phyloP scores from a whole-genome alignment of 2,888 invertebrate species.

The Synanthedon andrenaeformis region DNA sequence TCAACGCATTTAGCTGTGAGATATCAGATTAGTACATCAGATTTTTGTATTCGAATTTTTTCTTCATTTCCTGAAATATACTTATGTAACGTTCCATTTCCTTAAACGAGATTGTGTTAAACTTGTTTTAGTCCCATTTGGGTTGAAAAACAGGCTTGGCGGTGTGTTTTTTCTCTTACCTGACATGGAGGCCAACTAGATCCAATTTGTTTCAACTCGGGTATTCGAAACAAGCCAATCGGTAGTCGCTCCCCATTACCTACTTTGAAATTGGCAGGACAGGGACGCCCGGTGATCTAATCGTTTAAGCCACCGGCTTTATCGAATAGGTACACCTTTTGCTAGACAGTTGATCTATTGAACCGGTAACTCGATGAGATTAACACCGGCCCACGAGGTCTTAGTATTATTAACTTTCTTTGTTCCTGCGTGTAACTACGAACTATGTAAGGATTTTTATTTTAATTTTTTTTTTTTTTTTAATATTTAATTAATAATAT shows the following conservation, averaged over 20 bases:
- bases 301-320: conserved; percentile 44
- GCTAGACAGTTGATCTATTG: conserved; percentile 38
- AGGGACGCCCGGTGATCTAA: conserved; percentile 36
- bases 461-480: too few species aligned
- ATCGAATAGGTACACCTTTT: conserved; percentile 44
- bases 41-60: too few species aligned
- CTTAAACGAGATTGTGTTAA: not conserved
- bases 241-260: conserved; percentile 41
- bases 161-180: conserved; percentile 20
- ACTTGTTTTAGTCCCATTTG: not conserved
- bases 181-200: conserved; percentile 45
- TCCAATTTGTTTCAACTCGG: conserved; percentile 54
- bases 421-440: too few species aligned
- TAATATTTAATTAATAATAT: too few species aligned
- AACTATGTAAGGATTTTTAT: too few species aligned
- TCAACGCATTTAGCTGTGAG: too few species aligned
- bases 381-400: not conserved
- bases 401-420: not conserved
- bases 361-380: conserved; percentile 11
- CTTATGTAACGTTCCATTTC: not conserved
- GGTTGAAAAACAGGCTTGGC: not conserved
- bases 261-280: conserved; percentile 32
- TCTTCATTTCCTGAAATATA: too few species aligned
- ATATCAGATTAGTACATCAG: too few species aligned
- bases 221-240: conserved; percentile 57